Base-by-base conservation (phyloP, 1,140 invertebrate genomes). In the Drosophila dunni region DNA sequence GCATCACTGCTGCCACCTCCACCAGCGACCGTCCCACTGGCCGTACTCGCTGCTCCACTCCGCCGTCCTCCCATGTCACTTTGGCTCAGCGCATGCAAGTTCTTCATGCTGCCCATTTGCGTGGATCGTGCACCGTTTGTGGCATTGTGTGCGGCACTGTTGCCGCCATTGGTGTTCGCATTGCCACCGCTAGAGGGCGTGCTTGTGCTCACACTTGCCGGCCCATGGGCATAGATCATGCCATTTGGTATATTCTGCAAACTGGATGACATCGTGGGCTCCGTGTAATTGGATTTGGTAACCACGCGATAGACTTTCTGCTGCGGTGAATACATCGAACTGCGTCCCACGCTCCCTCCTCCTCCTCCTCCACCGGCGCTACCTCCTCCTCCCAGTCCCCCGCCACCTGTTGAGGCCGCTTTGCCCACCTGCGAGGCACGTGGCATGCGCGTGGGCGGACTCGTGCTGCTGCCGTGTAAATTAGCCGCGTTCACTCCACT, bases 191-290 rank as follows among this genome's bases (percentile, higher is more conserved):
- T 75, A 7, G 75, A 58, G 20, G 73, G 67, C 9, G 75, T 72
- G 9, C 67, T 62, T 15, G 64, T 75, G 56, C 71, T 76, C 7
- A 63, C 73, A 54, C 78, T 81, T 17, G 80, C 50, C 29, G 76
- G 65, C 0, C 63, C 73, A 61, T 76, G 75, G n/a, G 69, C 75
- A 70, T 91, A 92, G 33, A 86, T 91, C 58, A 91, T 74, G 46
- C 91, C 90, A 82, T 92, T 92, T 58, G 92, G 90, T 81, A 92
- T 92, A 83, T 89, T 92, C 60, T 92, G 92, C 58, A 92, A 74
- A 63, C 91, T 92, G 33, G 91, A 88, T 29, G 92, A 92, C 75
- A 92, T 92, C 7, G 81, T 77, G 15, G 89, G 78, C 45, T 92
- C 92, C 1, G 86, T 81, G 20, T 85, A 92, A 57, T 81, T 92